phyloP scores from a whole-genome alignment of 2,888 invertebrate species.

The Drosophila nr. perissopoda region DNA sequence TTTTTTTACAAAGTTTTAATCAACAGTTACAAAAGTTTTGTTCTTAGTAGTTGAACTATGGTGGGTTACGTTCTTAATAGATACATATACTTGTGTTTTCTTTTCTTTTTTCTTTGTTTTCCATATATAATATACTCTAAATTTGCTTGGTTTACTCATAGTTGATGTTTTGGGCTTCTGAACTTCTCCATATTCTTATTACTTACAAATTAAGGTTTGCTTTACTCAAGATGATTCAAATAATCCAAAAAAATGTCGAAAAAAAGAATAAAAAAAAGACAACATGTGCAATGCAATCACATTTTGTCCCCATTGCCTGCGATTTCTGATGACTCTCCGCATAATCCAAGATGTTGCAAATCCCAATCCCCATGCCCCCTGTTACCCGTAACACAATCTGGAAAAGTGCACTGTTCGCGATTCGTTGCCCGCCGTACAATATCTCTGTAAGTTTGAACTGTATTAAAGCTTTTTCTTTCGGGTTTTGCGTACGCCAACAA shows the following conservation, averaged over 20 bases:
- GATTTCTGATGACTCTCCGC: neutral
- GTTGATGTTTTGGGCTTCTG: conserved; percentile 46
- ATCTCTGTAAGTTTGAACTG: conserved; percentile 65
- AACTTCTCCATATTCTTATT: neutral
- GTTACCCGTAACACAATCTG: conserved; percentile 18
- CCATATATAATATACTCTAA: conserved; percentile 44
- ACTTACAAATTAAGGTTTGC: conserved; percentile 19
- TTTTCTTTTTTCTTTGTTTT: conserved; percentile 17
- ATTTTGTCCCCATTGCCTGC: conserved; percentile 31
- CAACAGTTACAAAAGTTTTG: conserved; percentile 75
- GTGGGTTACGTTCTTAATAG: conserved; percentile 77
- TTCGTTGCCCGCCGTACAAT: conserved; percentile 49
- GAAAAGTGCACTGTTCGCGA: conserved; percentile 21
- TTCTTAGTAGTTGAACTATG: conserved; percentile 77
- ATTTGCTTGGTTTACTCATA: conserved; percentile 40
- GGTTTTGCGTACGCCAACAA: conserved; percentile 51
- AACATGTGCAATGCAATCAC: conserved; percentile 67
- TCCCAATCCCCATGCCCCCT: neutral
- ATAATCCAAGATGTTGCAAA: conserved; percentile 14
- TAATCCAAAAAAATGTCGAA: conserved; percentile 18
- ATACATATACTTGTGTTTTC: conserved; percentile 53
- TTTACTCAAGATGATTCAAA: conserved; percentile 42
- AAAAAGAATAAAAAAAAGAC: conserved; percentile 13
- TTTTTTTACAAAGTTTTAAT: conserved; percentile 51
- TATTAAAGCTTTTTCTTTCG: conserved; percentile 70